Evolutionary conservation across 2,888 invertebrate genomes (phyloP), one percentile per base, ranked within the genome.

Genomic region (Bombyx huttoni): DNA sequence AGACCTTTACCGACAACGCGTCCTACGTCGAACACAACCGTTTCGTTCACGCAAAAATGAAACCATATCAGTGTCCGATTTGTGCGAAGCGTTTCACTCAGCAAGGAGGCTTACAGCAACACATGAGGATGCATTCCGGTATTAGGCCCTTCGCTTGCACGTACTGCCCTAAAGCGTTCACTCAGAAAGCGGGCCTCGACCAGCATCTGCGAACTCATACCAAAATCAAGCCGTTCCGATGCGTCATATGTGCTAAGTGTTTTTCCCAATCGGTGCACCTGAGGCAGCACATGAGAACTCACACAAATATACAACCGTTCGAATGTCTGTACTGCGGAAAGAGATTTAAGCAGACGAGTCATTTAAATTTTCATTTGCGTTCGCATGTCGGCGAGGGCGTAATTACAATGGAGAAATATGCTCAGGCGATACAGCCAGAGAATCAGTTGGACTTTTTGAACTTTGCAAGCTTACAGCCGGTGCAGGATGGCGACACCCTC

Each of bases 211-310:
- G 89, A 8, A 88, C 83, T 1, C 89, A 89, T 52, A 87, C 87
- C 0, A 87, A 88, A 64, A 74, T 86, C 34, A 87, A 89, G 51
- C 89, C 89, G 0, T 89, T 85, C 56, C 80, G 77, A 54, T 89
- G 89, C 58, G 80, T 88, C 0, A 77, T 89, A 54, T 89, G 89
- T 56, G 73, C 69, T 55, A 87, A 86, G 55, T 76, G 81, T 49
- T 89, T 89, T 59, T 87, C 89, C 0, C 89, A 89, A 53, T 87
- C 88, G 0, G 87, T 89, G 1, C 89, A 89, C 54, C 67, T 89
- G 45, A 69, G 81, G 1, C 89, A 89, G 60, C 89, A 89, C 61
- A 89, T 89, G 89, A 70, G 89, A 0, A 87, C 87, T 0, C 89
- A 89, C 57, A 88, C 89, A 0, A 88, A 87, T 58, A 86, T 88